A percentile compares a stretch with the other conserved stretches of the same genome.
Evolutionary conservation across 2,888 invertebrate species (phyloP).

Genomic region (Tipula unca): DNA sequence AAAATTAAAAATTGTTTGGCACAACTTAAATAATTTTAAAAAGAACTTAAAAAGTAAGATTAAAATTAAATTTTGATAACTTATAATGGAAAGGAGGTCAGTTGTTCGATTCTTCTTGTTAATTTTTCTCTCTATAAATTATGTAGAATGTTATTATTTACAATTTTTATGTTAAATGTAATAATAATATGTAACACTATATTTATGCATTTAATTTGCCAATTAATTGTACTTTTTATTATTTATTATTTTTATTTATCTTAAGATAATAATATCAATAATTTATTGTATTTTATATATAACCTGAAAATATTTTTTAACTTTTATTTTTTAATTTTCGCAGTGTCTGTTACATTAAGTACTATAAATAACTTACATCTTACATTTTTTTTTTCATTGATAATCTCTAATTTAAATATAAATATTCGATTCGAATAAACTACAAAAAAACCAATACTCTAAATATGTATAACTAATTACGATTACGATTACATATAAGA

Average conservation of each 20-base stretch:
- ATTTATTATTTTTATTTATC: not conserved
- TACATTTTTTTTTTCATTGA: not conserved
- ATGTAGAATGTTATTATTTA: not conserved
- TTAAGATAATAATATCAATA: not conserved
- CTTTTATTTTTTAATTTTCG: not conserved
- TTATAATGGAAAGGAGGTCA: not conserved
- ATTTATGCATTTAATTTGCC: conserved; percentile 4
- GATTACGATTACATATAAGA: not conserved
- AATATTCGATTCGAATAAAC: conserved; percentile 8
- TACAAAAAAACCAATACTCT: not conserved
- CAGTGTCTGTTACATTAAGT: not conserved
- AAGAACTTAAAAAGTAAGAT: not conserved
- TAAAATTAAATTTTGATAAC: not conserved
- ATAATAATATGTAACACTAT: not conserved
- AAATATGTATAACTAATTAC: not conserved
- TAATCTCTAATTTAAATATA: not conserved
- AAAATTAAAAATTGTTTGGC: not conserved
- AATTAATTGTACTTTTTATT: conserved; percentile 14
- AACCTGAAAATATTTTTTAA: not conserved
- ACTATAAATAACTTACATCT: not conserved
- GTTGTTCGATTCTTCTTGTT: not conserved
- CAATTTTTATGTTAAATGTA: not conserved
- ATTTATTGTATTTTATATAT: not conserved
- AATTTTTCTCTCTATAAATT: not conserved
- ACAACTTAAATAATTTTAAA: not conserved